Percentiles rank a stretch among this genome's conserved stretches.
phyloP scores from a whole-genome alignment of 2,113 vertebrate genomes.

The Oostethus manadensis region DNA sequence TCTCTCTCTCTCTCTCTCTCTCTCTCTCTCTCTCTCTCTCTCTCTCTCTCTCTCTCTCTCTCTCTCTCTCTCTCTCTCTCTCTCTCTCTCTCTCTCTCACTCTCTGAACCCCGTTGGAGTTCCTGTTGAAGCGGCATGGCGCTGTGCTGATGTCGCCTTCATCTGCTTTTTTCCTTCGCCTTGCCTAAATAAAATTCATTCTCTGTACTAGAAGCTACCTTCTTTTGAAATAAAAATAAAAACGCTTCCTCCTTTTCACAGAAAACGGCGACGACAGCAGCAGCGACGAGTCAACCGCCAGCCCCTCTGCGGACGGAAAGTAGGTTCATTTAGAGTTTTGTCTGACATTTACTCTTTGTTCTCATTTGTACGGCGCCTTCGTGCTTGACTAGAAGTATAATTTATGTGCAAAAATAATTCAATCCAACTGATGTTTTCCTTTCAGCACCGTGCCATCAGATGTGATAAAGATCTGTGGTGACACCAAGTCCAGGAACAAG shows the following conservation, averaged over 20 bases:
- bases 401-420: not conserved
- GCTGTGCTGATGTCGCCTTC: conserved; percentile 49
- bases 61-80: conserved; percentile 10
- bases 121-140: conserved; percentile 54
- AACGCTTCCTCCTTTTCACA: conserved; percentile 47
- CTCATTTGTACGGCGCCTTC: no score
- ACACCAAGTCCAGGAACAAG: conserved; percentile 88
- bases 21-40: conserved; percentile 14
- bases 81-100: conserved; percentile 15
- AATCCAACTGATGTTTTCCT: not conserved
- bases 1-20: conserved; percentile 18
- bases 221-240: not conserved
- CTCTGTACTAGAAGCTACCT: not conserved
- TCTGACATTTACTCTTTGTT: no score
- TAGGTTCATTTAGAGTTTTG: conserved; percentile 50
- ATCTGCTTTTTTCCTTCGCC: conserved; percentile 51
- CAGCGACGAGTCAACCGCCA: conserved; percentile 86
- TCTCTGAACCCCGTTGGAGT: conserved; percentile 10
- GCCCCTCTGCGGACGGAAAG: conserved; percentile 88
- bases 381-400: not conserved
- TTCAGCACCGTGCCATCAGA: conserved; percentile 83
- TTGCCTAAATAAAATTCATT: conserved; percentile 16
- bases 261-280: conserved; percentile 90
- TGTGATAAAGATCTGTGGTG: conserved; percentile 89
- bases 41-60: conserved; percentile 7